Evolutionary conservation across 2,797 vertebrate genomes (phyloP), one percentile per base, ranked within the genome.

Genomic region (Neosalanx taihuensis): DNA sequence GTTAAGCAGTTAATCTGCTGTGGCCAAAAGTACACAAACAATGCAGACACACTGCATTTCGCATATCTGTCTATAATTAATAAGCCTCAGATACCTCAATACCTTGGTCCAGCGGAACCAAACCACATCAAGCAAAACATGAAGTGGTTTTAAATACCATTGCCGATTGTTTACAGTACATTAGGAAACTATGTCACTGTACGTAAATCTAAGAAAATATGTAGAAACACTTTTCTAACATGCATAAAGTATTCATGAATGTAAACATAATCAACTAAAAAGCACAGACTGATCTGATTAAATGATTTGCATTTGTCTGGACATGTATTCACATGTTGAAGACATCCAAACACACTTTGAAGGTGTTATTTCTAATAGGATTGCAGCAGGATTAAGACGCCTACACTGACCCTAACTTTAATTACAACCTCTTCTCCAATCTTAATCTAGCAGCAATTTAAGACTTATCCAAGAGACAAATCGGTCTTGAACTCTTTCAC

Each of bases 351-450:
- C 41, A 33, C 61, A 63, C 53, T 41, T 57, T 71, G 37, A 49
- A 53, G 51, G 69, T 30, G 61, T 64, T 62, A 31, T 64, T 33
- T 33, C 10, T 64, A 72, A 72, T 64, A 58, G 31, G 70, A 72
- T 72, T 72, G 70, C 18, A 15, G 37, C 31, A 64, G 61, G 70
- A 35, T 72, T 64, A 64, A 15, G 49, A 72, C 70, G 37, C 51
- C 62, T 56, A 56, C 35, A 51, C 60, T 56, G 70, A 53, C 61
- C 63, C 30, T 7, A 35, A 53, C 62, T 58, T 31, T 46, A 64
- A 72, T 64, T 72, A 53, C 61, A 63, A 23, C 17, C n/a, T 51
- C 62, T 64, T 72, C 70, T 64, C 46, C 64, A 35, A 51, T 58
- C 33, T 72, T 58, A 49, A 41, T 65, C 23, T 56, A 65, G 4